Evolutionary conservation across 2,888 invertebrate species (phyloP).

Genomic region (Eumacrocentrus americanus): DNA sequence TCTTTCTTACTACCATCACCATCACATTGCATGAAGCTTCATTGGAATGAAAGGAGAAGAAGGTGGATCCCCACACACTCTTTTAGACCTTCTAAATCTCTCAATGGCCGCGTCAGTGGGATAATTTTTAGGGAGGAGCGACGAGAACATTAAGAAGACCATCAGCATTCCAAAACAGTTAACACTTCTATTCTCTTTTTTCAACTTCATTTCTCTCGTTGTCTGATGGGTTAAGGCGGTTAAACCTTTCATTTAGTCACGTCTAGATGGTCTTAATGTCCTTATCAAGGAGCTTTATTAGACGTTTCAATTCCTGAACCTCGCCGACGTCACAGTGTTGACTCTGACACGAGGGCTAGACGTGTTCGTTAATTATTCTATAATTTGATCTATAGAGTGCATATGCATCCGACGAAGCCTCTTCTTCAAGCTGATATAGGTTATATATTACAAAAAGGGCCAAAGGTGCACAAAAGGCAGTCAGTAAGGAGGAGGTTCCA

Average conservation of each 20-base stretch:
- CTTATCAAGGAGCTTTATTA: constrained; percentile 6
- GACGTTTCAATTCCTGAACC: constrained; percentile 16
- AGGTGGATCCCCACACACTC: no score
- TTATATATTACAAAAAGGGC: no score
- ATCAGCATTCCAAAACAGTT: not conserved
- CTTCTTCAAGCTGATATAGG: no score
- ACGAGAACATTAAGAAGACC: not conserved
- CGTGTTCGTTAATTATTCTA: constrained; percentile 10
- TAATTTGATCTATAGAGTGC: no score
- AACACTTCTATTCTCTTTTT: not conserved
- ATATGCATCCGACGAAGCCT: no score
- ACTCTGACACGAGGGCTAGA: not conserved
- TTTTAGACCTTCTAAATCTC: not conserved
- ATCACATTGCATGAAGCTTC: no score
- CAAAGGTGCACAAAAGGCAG: constrained; percentile 9
- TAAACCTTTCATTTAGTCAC: not conserved
- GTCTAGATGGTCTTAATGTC: not conserved
- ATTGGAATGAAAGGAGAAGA: no score
- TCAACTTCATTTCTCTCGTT: no score
- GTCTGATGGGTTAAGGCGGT: no score
- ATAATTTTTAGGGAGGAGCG: not conserved
- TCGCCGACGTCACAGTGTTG: no score
- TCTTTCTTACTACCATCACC: no score
- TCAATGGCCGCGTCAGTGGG: not conserved
- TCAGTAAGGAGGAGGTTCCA: constrained; percentile 2